Evolutionary conservation across 2,888 invertebrate species (phyloP).

Genomic region (Norana najaformis): DNA sequence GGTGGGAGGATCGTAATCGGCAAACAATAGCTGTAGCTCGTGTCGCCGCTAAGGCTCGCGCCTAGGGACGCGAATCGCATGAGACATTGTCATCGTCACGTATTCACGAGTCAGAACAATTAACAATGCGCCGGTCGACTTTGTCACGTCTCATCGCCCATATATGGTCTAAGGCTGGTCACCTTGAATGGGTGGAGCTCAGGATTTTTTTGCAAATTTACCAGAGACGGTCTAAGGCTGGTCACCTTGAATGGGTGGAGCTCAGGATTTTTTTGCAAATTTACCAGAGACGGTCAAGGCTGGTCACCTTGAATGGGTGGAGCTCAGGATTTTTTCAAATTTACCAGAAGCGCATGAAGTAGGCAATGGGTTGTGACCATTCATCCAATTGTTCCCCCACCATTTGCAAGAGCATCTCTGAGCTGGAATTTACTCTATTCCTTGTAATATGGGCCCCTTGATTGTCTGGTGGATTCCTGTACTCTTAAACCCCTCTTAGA

Average conservation of each 20-base stretch:
- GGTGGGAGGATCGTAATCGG: neutral
- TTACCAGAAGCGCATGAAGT: neutral
- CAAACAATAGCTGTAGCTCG: neutral
- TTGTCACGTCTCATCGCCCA: neutral
- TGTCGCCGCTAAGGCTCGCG: neutral
- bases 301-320: neutral
- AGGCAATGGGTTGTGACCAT: neutral
- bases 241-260: too few relatives aligned
- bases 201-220: too few relatives aligned
- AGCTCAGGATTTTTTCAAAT: neutral
- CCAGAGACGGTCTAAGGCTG: too few relatives aligned
- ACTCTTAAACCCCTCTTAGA: neutral
- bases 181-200: too few relatives aligned
- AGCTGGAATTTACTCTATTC: neutral
- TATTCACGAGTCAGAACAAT: neutral
- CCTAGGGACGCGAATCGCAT: neutral
- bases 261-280: too few relatives aligned
- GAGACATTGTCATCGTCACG: neutral
- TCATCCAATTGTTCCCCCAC: neutral
- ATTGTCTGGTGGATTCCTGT: neutral
- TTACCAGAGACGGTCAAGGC: too few relatives aligned
- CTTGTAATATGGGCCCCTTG: neutral
- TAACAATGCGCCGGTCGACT: neutral
- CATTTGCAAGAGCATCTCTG: neutral
- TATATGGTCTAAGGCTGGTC: neutral